phyloP scores from a whole-genome alignment of 2,113 vertebrate species.

The Hemichromis elongatus region DNA sequence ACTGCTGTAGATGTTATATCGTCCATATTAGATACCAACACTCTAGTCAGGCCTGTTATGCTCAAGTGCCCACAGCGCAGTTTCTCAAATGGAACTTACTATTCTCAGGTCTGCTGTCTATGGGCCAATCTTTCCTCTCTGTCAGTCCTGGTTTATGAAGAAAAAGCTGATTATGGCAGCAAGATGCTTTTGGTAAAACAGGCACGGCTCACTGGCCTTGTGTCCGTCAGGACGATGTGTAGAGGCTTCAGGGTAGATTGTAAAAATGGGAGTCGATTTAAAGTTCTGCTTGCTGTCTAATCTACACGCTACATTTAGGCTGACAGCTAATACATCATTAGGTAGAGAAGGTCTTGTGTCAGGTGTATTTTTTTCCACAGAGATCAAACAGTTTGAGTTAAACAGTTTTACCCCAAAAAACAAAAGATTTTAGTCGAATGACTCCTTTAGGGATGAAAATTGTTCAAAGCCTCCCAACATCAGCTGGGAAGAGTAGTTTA shows the following conservation, averaged over 20 bases:
- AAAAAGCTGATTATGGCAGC: slow-evolving; percentile 42
- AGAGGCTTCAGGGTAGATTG: slow-evolving; percentile 26
- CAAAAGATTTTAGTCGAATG: background rate
- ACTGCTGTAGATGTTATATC: slow-evolving; percentile 5
- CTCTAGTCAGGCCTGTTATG: background rate
- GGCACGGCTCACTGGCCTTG: slow-evolving; percentile 35
- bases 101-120: slow-evolving; percentile 32
- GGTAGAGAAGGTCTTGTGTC: background rate
- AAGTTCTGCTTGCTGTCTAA: slow-evolving; percentile 27
- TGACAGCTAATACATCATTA: slow-evolving; percentile 29
- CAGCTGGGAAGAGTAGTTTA: background rate
- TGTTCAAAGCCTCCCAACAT: background rate
- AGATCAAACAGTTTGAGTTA: background rate
- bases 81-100: slow-evolving; percentile 41
- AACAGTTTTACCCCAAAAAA: background rate
- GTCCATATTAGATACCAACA: background rate
- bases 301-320: slow-evolving; percentile 6
- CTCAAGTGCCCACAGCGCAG: background rate
- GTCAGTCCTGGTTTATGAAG: slow-evolving; percentile 44
- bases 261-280: slow-evolving; percentile 24
- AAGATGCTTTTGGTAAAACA: slow-evolving; percentile 39
- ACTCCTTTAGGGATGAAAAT: background rate
- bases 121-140: slow-evolving; percentile 23
- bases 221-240: slow-evolving; percentile 31
- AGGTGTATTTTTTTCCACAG: background rate